Evolutionary conservation across 2,113 vertebrate species (phyloP).

Genomic region (Nesoenas mayeri): DNA sequence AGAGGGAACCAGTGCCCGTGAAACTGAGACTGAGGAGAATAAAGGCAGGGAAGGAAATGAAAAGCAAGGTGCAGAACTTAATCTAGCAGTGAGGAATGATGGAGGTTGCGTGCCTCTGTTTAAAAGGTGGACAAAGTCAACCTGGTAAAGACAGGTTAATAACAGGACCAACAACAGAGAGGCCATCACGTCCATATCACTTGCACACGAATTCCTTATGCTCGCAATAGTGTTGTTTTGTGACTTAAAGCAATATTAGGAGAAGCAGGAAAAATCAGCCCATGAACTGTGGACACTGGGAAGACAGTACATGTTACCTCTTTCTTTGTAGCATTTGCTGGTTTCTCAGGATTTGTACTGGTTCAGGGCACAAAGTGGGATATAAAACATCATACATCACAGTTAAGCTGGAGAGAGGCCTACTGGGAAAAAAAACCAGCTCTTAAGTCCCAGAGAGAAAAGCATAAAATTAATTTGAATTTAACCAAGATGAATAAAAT

Average conservation of each 20-base stretch:
- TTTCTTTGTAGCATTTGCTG: background rate
- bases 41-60: background rate
- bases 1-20: background rate
- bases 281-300: background rate
- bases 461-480: constrained; percentile 19
- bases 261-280: background rate
- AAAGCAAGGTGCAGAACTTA: background rate
- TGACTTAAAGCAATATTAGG: background rate
- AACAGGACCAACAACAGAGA: background rate
- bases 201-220: background rate
- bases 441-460: background rate
- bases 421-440: background rate
- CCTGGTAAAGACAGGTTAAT: background rate
- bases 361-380: background rate
- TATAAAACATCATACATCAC: background rate
- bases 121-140: background rate
- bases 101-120: background rate
- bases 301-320: fast-evolving
- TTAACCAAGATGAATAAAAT: background rate
- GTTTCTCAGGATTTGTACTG: background rate
- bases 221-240: no score
- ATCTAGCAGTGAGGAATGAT: background rate
- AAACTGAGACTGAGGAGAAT: background rate
- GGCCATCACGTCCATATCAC: fast-evolving
- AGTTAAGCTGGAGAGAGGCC: background rate